A percentile compares a stretch with the other conserved stretches of the same genome.
phyloP scores from a whole-genome alignment of 1,140 invertebrate species.

The Drosophila eugracilis region DNA sequence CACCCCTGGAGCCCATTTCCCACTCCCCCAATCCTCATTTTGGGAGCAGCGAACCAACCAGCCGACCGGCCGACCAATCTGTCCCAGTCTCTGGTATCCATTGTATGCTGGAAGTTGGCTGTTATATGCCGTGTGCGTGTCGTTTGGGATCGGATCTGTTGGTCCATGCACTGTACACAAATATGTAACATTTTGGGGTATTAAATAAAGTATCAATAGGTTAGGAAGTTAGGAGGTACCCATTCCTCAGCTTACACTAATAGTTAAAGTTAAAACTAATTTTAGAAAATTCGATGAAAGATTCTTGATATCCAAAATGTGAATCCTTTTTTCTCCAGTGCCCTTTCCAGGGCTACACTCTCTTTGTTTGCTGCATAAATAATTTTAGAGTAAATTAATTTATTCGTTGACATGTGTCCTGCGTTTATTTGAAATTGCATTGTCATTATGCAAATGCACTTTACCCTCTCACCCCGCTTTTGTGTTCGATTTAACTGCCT shows the following conservation, averaged over 20 bases:
- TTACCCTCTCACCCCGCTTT: slow-evolving; percentile 26
- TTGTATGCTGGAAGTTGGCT: slow-evolving; percentile 28
- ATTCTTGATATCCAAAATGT: too few relatives aligned
- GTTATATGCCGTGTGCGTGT: slow-evolving; percentile 42
- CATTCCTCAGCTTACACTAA: too few relatives aligned
- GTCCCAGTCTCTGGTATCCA: slow-evolving; percentile 12
- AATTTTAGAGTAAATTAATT: slow-evolving; percentile 80
- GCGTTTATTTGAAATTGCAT: slow-evolving; percentile 80
- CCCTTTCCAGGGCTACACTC: background rate
- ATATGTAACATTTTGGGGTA: background rate
- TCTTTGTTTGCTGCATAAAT: slow-evolving; percentile 77
- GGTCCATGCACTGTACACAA: slow-evolving; percentile 25
- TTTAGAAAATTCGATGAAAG: too few relatives aligned
- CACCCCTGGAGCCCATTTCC: slow-evolving; percentile 22
- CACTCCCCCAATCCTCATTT: slow-evolving; percentile 1
- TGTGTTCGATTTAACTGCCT: slow-evolving; percentile 16
- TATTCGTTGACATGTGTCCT: slow-evolving; percentile 82
- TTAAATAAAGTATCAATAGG: too few relatives aligned
- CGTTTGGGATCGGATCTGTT: slow-evolving; percentile 11
- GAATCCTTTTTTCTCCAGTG: slow-evolving; percentile 15
- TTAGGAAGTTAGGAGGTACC: background rate
- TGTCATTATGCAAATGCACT: slow-evolving; percentile 82
- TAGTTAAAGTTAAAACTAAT: too few relatives aligned
- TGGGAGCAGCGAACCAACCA: background rate
- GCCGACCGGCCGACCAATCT: slow-evolving; percentile 10